Evolutionary conservation across 2,888 invertebrate genomes (phyloP).

Genomic region (Drosophila rubida): DNA sequence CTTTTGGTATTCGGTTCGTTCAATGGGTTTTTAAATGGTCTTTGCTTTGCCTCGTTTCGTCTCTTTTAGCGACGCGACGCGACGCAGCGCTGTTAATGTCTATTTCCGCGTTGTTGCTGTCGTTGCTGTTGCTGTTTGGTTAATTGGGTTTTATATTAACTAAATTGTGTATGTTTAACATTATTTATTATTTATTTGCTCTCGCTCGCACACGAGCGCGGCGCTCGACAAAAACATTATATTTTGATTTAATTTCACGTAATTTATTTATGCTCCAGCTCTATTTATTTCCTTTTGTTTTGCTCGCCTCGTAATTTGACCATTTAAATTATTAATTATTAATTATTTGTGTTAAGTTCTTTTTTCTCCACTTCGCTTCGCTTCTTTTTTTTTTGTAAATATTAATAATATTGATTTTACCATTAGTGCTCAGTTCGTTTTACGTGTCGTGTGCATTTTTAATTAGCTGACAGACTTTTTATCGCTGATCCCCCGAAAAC

Average conservation of each 20-base stretch:
- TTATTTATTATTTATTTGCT: constrained; percentile 72
- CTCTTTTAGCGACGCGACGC: constrained; percentile 31
- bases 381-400: not conserved
- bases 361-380: too few relatives aligned
- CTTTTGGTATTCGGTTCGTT: constrained; percentile 34
- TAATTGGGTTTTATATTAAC: constrained; percentile 78
- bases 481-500: constrained; percentile 28
- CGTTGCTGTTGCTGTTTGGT: constrained; percentile 46
- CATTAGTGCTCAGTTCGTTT: constrained; percentile 64
- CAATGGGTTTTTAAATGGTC: constrained; percentile 72
- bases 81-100: constrained; percentile 28
- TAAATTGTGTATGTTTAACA: constrained; percentile 77
- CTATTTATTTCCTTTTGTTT: constrained; percentile 12
- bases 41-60: constrained; percentile 28
- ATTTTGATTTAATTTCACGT: constrained; percentile 62
- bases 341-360: constrained; percentile 53
- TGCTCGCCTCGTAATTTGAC: constrained; percentile 29
- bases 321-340: constrained; percentile 74
- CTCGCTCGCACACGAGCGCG: not conserved
- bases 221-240: constrained; percentile 14
- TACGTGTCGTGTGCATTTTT: constrained; percentile 65
- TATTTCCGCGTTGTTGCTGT: constrained; percentile 28
- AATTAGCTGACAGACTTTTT: constrained; percentile 70
- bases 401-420: constrained; percentile 66
- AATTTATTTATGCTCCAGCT: constrained; percentile 64